A percentile compares a stretch with the other conserved stretches of the same genome.
Conservation (phyloP, 30 jellyfish, hydroid and myxozoan species). For the Sanderia malayensis region DNA sequence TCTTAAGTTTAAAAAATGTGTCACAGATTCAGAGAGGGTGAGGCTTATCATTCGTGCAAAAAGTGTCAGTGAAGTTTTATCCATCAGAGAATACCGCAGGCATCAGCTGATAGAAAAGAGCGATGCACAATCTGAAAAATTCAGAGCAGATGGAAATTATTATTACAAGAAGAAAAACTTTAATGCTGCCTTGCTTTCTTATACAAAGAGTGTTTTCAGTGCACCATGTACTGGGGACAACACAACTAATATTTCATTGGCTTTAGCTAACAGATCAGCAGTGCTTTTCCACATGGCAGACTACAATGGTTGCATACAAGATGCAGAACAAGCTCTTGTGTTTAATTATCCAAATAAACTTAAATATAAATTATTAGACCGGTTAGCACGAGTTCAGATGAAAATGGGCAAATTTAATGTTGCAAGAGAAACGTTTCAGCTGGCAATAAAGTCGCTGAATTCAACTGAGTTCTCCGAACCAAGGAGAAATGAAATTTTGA, state of each 20-base stretch:
- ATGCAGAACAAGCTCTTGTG: conserved; percentile 55
- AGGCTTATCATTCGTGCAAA: background rate
- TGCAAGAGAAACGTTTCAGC: conserved; percentile 35
- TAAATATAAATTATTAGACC: conserved; percentile 54
- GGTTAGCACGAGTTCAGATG: conserved; percentile 56
- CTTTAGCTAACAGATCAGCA: conserved; percentile 90
- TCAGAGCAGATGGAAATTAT: conserved; percentile 37
- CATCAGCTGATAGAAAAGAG: background rate
- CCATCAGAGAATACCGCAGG: background rate
- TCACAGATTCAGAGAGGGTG: background rate
- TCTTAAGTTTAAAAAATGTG: background rate
- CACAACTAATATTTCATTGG: conserved; percentile 44
- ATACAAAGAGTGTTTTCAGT: conserved; percentile 42
- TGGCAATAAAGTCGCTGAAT: conserved; percentile 36
- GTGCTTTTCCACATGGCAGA: conserved; percentile 53
- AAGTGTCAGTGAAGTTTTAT: background rate
- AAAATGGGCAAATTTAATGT: conserved; percentile 4
- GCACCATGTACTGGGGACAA: conserved; percentile 27
- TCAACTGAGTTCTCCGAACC: conserved; percentile 34
- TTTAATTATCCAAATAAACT: conserved; percentile 59
- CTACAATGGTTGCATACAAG: conserved; percentile 39
- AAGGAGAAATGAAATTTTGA: conserved; percentile 33
- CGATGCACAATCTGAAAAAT: conserved; percentile 17
- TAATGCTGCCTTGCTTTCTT: conserved; percentile 23
- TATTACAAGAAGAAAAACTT: conserved; percentile 44